phyloP scores from a whole-genome alignment of 2,888 invertebrate genomes.

The Argyresthia goedartella region DNA sequence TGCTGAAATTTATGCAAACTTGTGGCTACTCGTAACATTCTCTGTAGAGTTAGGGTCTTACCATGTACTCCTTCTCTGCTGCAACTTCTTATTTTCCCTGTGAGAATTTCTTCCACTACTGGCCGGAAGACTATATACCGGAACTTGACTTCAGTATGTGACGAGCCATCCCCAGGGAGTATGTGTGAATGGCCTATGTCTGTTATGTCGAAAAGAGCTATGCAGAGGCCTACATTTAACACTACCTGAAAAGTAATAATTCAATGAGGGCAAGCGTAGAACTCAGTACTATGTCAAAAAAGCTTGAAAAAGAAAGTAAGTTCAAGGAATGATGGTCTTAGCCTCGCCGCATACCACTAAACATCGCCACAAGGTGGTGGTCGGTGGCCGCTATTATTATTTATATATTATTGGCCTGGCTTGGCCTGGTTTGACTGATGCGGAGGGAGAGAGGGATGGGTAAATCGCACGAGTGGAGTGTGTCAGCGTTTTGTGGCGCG shows the following conservation, averaged over 20 bases:
- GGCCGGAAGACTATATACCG: slow-evolving; percentile 96
- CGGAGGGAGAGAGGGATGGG: no score
- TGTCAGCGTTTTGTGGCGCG: no score
- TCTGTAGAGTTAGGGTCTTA: no score
- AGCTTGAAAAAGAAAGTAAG: background rate
- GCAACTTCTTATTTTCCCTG: slow-evolving; percentile 93
- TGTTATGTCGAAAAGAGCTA: slow-evolving; percentile 92
- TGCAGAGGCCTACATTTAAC: slow-evolving; percentile 93
- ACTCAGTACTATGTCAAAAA: background rate
- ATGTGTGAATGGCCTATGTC: slow-evolving; percentile 92
- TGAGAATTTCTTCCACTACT: slow-evolving; percentile 91
- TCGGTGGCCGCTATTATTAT: no score
- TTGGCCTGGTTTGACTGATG: no score
- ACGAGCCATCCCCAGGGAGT: slow-evolving; percentile 95
- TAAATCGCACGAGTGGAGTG: no score
- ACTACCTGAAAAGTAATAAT: slow-evolving; percentile 82
- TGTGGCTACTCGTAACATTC: no score
- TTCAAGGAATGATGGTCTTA: background rate
- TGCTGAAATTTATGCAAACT: no score
- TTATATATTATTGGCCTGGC: no score
- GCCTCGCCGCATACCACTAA: no score
- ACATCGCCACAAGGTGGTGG: no score
- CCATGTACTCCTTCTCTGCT: slow-evolving; percentile 93
- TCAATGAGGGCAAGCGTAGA: slow-evolving; percentile 1
- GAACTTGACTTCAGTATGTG: slow-evolving; percentile 93